A percentile compares a stretch with the other conserved stretches of the same genome.
These are phyloP conservation scores for Eupithecia exiguata DNA, from an alignment of 2,888 invertebrate genomes.

Conservation along the genomic window DNA sequence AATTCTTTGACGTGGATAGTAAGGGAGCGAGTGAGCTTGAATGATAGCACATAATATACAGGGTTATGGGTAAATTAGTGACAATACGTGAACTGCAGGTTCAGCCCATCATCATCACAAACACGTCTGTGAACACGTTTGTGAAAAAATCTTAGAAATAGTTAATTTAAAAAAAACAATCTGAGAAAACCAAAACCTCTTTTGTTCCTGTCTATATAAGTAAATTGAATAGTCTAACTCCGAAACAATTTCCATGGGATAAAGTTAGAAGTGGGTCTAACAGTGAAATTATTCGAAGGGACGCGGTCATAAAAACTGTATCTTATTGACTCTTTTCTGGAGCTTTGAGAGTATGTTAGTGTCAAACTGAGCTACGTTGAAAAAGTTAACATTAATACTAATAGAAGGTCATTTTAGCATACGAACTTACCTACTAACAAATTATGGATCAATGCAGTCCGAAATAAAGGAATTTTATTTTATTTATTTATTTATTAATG, in stretches of 20 bases:
- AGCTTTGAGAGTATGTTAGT: not conserved
- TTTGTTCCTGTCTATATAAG: conserved; percentile 49
- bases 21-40: not conserved
- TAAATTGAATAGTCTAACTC: conserved; percentile 57
- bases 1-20: not conserved
- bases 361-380: not conserved
- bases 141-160: no score
- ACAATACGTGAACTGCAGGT: no score
- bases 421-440: no score
- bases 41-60: no score
- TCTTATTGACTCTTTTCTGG: conserved; percentile 1
- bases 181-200: not conserved
- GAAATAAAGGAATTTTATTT: no score
- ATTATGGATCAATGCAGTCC: no score
- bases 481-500: no score
- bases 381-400: not conserved
- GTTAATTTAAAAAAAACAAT: not conserved
- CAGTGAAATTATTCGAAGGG: conserved; percentile 64
- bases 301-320: conserved; percentile 11
- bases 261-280: conserved; percentile 65
- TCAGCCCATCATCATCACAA: no score
- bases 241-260: conserved; percentile 61
- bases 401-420: no score
- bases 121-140: no score
- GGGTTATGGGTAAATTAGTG: no score